These are phyloP conservation scores for Crotalus viridis DNA, from an alignment of 2,113 vertebrate genomes.

Conservation along the genomic window DNA sequence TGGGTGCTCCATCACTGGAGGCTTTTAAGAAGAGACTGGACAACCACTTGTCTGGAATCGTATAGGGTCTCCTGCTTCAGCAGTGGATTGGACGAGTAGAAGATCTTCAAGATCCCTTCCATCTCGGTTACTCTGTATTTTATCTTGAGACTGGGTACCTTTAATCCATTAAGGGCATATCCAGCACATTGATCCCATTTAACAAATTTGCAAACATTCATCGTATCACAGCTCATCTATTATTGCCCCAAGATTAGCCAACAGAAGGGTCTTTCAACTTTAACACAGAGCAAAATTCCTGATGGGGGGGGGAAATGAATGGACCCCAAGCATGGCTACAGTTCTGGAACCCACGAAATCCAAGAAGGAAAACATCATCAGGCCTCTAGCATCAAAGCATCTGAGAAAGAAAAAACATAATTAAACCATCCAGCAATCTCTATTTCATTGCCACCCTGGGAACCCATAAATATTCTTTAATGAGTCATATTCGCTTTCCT, in stretches of 20 bases:
- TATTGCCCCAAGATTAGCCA: not conserved
- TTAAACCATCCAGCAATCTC: slow-evolving; percentile 18
- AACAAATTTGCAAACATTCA: not conserved
- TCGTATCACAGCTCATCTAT: not conserved
- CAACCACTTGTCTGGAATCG: too few relatives aligned
- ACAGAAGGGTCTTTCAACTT: not conserved
- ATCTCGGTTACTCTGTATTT: not conserved
- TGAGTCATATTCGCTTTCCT: not conserved
- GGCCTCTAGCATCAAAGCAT: not conserved
- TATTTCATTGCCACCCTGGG: not conserved
- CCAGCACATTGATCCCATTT: not conserved
- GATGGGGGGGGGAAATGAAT: not conserved
- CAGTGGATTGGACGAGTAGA: too few relatives aligned
- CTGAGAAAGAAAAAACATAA: not conserved
- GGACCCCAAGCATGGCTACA: not conserved
- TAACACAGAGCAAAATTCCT: slow-evolving; percentile 20
- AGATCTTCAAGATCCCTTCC: too few relatives aligned
- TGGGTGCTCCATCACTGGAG: not conserved
- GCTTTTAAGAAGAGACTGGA: too few relatives aligned
- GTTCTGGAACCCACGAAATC: not conserved
- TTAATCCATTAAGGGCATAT: not conserved
- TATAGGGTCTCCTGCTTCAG: too few relatives aligned
- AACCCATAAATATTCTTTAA: not conserved
- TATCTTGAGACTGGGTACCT: not conserved
- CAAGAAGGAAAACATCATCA: not conserved